These are phyloP conservation scores for Sebastes matsubarae DNA, from an alignment of 2,797 vertebrate genomes.

Conservation along the genomic window DNA sequence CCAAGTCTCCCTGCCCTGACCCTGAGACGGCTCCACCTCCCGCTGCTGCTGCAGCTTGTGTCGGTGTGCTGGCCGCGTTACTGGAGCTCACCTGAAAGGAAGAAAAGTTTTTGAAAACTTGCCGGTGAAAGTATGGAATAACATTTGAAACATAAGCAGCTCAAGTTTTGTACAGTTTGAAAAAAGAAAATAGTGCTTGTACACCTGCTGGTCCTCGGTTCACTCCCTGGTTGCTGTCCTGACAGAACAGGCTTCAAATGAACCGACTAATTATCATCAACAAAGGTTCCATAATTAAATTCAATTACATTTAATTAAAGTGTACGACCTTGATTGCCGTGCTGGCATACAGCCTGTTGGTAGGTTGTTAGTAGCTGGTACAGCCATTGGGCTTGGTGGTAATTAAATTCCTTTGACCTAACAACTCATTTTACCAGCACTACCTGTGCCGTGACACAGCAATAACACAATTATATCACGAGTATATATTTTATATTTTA, in stretches of 20 bases:
- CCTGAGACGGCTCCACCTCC: slow-evolving; percentile 77
- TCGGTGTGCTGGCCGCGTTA: slow-evolving; percentile 74
- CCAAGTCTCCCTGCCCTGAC: slow-evolving; percentile 87
- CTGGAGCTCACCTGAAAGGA: slow-evolving; percentile 84
- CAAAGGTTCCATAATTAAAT: neutral
- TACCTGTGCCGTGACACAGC: neutral
- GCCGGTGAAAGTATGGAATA: neutral
- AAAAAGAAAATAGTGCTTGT: neutral
- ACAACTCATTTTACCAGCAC: neutral
- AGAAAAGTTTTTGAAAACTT: neutral
- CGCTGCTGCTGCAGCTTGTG: slow-evolving; percentile 75
- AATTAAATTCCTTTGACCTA: neutral
- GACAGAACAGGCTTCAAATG: neutral
- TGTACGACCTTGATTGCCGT: neutral
- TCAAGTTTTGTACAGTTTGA: neutral
- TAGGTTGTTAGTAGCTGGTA: neutral
- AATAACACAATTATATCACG: neutral
- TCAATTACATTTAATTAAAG: neutral
- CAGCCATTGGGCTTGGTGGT: neutral
- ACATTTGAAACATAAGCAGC: neutral
- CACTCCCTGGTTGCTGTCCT: neutral
- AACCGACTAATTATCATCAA: neutral
- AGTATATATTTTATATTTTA: neutral
- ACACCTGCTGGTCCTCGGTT: neutral
- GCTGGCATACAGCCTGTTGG: neutral